A percentile compares a stretch with the other conserved stretches of the same genome.
Evolutionary conservation across 2,797 vertebrate species (phyloP).

Genomic region (Calcarius lapponicus): DNA sequence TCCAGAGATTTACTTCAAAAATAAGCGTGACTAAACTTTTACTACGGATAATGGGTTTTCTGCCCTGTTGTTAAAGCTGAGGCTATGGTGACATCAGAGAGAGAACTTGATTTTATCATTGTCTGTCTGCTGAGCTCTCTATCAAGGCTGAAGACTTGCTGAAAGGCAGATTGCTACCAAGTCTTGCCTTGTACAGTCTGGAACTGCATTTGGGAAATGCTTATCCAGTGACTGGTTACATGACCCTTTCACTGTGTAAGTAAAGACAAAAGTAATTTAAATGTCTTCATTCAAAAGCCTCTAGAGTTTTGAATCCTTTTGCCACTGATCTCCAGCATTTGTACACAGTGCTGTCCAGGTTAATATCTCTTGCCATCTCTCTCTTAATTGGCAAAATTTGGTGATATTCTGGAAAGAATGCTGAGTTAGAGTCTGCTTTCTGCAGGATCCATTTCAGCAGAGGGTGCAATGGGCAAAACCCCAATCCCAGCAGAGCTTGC

Average conservation of each 20-base stretch:
- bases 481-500: neutral
- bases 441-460: neutral
- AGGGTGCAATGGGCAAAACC: neutral
- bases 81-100: neutral
- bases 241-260: neutral
- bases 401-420: neutral
- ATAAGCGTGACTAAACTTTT: neutral
- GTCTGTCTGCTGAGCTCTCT: neutral
- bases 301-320: neutral
- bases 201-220: neutral
- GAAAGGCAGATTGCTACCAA: neutral
- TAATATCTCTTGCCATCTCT: neutral
- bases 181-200: neutral
- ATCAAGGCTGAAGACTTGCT: neutral
- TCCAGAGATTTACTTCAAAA: neutral
- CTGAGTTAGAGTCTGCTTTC: neutral
- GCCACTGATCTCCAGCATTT: neutral
- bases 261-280: neutral
- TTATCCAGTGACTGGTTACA: neutral
- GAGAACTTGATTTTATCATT: neutral
- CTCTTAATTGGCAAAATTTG: neutral
- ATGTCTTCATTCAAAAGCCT: neutral
- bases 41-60: neutral
- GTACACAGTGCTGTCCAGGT: neutral
- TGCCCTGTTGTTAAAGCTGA: neutral